Evolutionary conservation across 2,113 vertebrate species (phyloP), one percentile per base, ranked within the genome.

Genomic region (Geococcyx californianus): DNA sequence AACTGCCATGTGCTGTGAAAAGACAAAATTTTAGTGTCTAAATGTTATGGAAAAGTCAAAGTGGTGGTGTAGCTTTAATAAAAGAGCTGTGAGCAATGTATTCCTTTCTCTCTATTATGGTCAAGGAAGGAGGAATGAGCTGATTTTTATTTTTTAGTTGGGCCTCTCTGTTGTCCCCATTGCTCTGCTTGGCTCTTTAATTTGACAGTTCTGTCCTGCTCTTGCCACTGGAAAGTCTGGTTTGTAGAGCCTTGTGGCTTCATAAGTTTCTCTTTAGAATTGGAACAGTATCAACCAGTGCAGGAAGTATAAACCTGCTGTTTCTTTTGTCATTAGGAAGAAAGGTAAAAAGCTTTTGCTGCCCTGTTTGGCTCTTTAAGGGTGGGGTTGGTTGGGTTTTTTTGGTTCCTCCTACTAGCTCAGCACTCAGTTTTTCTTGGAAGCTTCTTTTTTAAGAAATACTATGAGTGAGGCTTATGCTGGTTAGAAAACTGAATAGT

Each of bases 221-320:
- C 8, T 51, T 31, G 54, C 68, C 29, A 8, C 59, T 70, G 79
- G 19, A 70, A 91, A 67, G 62, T 44, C 58, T 87, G 31, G 56
- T 85, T 76, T 88, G 67, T 52, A 62, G 40, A 64, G 28, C 29
- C 31, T 73, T 90, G 63, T 92, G 75, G 58, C 38, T 84, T 89
- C 70, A 90, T 40, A 19, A 45, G 55, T 70, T 95, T 94, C 55
- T 73, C 42, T 73, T 10, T 9, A 74, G 29, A 73, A 88, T 51
- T 73, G 19, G 80, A 90, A 51, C 20, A 13, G 0, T 69, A 42
- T 80, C 63, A 88, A 31, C 68, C 36, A 64, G n/a, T 20, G 5
- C 60, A 69, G 80, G 44, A 58, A 62, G 31, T 52, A 49, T 16
- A 54, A 84, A 77, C 10, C 31, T 84, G 11, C 17, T 59, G 15